Base-by-base conservation (phyloP, 1,140 invertebrate genomes). In the Euschistus heros region DNA sequence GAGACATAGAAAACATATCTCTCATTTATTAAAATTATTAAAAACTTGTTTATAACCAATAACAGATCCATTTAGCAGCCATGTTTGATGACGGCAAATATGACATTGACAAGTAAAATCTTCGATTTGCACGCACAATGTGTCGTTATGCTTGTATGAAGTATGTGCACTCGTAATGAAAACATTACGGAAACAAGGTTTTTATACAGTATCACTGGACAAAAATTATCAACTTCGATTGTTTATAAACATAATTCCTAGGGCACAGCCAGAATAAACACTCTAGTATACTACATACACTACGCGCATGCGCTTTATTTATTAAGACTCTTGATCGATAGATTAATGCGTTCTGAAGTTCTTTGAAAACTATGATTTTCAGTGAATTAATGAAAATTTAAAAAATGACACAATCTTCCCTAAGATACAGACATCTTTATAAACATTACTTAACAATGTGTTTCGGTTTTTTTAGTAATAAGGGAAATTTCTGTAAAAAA, bases 1-100 rank as follows among this genome's bases (percentile, higher is more conserved):
- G 76, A 70, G 80, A 75, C 71, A 78, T 78, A 66, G 79, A 77
- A 74, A 81, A 82, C 81, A 82, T 82, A 69, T 67, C 71, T 67
- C 66, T 62, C 67, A 66, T 66, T 46, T 54, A 66, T 47, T n/a
- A 52, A 57, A 57, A 57, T 57, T 22, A 57, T 57, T 24, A 57
- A 57, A 24, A 57, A 24, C 54, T 26, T 57, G 18, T 27, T 64
- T 64, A 64, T 55, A 47, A 17, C 44, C 26, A 54, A 52, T 26
- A n/a, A 52, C 18, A n/a, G 15, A 62, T 37, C 52, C 47, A 33
- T 47, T 57, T 63, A 59, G 62, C 66, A 62, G 66, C 66, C 66
- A 67, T 67, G 54, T 67, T 67, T 67, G 66, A 63, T 55, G 61
- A 66, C 64, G 55, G 55, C 20, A 61, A 52, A 47, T 57, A 57